Evolutionary conservation across 2,113 vertebrate species (phyloP).

Genomic region (Psittacula cyanocephala): DNA sequence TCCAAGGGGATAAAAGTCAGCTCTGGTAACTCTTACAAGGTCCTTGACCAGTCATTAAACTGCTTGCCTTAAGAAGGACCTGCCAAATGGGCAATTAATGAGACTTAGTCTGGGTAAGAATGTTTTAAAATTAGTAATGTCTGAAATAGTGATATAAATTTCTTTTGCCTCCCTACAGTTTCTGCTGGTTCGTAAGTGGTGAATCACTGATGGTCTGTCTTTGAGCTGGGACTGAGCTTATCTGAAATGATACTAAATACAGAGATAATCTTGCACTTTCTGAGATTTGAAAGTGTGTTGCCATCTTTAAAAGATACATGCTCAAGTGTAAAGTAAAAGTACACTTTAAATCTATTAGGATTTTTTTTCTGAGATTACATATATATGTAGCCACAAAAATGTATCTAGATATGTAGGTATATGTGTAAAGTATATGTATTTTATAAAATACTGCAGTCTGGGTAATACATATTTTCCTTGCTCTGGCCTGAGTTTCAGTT

Average conservation of each 20-base stretch:
- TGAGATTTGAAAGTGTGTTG: neutral
- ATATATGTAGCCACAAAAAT: neutral
- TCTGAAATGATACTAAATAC: neutral
- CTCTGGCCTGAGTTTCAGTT: neutral
- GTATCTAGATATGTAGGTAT: neutral
- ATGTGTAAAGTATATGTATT: neutral
- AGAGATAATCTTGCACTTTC: neutral
- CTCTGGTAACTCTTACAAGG: neutral
- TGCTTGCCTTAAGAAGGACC: conserved; percentile 46
- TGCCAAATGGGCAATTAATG: conserved; percentile 13
- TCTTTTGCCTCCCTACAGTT: neutral
- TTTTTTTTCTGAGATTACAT: neutral
- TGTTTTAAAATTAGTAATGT: conserved; percentile 35
- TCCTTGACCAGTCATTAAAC: conserved; percentile 8
- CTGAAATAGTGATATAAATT: conserved; percentile 44
- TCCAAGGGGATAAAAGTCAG: neutral
- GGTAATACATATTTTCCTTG: neutral
- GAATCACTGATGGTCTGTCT: neutral
- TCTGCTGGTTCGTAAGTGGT: neutral
- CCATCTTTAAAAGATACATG: neutral
- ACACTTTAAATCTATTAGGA: neutral
- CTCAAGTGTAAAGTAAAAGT: neutral
- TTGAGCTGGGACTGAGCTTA: neutral
- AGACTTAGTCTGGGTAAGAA: neutral
- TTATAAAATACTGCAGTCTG: neutral